Conservation (phyloP, 2,113 vertebrate genomes). For the Trichechus manatus region DNA sequence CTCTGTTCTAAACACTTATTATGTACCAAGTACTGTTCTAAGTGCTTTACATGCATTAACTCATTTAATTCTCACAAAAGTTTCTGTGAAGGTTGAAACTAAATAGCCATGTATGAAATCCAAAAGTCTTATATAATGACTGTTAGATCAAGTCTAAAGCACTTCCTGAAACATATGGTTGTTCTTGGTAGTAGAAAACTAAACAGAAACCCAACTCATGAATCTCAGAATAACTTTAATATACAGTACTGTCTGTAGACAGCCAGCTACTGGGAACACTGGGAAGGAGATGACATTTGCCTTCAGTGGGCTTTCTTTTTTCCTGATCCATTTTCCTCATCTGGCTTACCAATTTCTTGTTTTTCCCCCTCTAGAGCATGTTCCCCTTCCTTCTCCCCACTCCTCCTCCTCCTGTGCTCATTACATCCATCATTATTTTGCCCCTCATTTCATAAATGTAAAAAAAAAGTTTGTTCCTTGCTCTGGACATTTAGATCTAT, state of each 20-base stretch:
- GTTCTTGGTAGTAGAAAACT: background rate
- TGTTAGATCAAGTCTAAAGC: background rate
- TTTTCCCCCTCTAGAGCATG: background rate
- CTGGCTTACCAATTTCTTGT: background rate
- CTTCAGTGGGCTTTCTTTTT: background rate
- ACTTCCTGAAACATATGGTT: background rate
- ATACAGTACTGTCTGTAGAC: background rate
- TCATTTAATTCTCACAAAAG: background rate
- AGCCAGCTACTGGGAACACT: background rate
- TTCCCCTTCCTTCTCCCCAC: background rate
- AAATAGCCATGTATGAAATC: background rate
- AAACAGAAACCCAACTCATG: background rate
- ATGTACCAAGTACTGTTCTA: background rate
- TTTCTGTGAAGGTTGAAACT: background rate
- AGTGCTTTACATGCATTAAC: background rate
- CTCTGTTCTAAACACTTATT: background rate
- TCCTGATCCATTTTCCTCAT: background rate
- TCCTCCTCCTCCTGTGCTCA: background rate
- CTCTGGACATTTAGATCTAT: background rate
- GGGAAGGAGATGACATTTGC: background rate
- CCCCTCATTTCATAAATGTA: background rate
- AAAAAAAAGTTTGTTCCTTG: background rate
- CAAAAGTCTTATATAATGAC: background rate
- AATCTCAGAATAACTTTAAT: background rate
- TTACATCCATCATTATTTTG: background rate